Conservation (phyloP, 2,888 invertebrate genomes). For the Erynnis tages region DNA sequence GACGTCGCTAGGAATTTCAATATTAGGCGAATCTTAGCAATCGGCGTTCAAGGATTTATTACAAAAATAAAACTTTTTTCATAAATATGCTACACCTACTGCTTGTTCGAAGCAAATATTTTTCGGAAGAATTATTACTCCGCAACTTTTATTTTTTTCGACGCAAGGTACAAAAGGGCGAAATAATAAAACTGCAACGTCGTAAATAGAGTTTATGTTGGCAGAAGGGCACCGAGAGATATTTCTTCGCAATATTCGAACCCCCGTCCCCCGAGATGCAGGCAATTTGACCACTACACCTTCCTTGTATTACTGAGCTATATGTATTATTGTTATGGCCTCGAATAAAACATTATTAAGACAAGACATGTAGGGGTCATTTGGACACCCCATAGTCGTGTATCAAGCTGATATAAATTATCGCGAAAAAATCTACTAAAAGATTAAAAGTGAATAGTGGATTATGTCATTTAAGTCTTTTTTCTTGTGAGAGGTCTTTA, state of each 20-base stretch:
- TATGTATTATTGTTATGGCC: constrained; percentile 26
- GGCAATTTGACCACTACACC: constrained; percentile 26
- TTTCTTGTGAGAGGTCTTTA: neutral
- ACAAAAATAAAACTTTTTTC: too few species aligned
- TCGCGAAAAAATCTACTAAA: neutral
- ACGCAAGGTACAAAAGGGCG: constrained; percentile 19
- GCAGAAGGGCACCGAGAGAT: constrained; percentile 34
- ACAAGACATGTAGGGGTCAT: constrained; percentile 7
- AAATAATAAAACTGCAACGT: constrained; percentile 38
- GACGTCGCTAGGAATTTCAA: too few species aligned
- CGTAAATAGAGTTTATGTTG: constrained; percentile 39
- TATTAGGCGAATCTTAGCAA: too few species aligned
- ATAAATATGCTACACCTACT: too few species aligned
- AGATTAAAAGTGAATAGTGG: too few species aligned
- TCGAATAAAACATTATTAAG: constrained; percentile 19
- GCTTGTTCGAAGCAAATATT: neutral
- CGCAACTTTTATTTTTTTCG: constrained; percentile 10
- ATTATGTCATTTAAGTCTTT: too few species aligned
- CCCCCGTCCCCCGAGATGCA: constrained; percentile 44
- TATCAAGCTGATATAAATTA: constrained; percentile 4
- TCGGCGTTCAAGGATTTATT: too few species aligned
- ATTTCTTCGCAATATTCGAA: constrained; percentile 34
- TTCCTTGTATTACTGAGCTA: constrained; percentile 18
- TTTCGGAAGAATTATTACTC: constrained; percentile 28
- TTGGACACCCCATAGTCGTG: constrained; percentile 10